These are phyloP conservation scores for Asobara japonica DNA, from an alignment of 1,140 invertebrate genomes.

Conservation along the genomic window DNA sequence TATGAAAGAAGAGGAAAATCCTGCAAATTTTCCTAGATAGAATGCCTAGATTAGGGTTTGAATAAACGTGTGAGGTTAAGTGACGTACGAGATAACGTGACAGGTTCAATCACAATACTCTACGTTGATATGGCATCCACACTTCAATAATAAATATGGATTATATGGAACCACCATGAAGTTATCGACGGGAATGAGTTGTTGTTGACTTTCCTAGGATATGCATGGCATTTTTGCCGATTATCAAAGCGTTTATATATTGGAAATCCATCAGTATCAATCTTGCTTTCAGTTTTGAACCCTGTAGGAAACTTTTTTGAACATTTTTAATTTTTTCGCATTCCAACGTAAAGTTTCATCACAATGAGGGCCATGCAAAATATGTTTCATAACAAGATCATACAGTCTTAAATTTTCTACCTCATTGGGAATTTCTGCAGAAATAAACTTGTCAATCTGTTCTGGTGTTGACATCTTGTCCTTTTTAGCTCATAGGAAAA, in stretches of 20 bases:
- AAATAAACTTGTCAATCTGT: slow-evolving; percentile 16
- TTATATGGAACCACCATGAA: slow-evolving; percentile 24
- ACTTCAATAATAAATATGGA: slow-evolving; percentile 17
- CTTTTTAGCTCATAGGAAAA: slow-evolving; percentile 14
- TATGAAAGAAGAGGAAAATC: too few species aligned
- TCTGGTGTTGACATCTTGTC: slow-evolving; percentile 18
- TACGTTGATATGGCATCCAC: not conserved
- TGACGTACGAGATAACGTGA: too few species aligned
- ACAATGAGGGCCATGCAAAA: slow-evolving; percentile 28
- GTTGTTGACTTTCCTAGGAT: not conserved
- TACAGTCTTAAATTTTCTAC: not conserved
- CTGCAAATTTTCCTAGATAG: too few species aligned
- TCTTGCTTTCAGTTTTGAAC: slow-evolving; percentile 5
- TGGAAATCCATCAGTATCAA: not conserved
- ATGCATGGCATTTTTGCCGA: not conserved
- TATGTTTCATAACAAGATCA: slow-evolving; percentile 21
- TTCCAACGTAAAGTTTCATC: slow-evolving; percentile 23
- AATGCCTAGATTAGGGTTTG: too few species aligned
- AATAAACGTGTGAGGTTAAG: too few species aligned
- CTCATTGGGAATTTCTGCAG: slow-evolving; percentile 25
- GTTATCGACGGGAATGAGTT: slow-evolving; percentile 8
- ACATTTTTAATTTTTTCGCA: slow-evolving; percentile 21
- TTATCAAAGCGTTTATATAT: not conserved
- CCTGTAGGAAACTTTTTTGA: slow-evolving; percentile 24
- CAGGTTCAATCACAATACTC: not conserved